Percentiles rank a stretch among this genome's conserved stretches.
Conservation (phyloP, 1,140 invertebrate species). For the Pentalonia nigronervosa region DNA sequence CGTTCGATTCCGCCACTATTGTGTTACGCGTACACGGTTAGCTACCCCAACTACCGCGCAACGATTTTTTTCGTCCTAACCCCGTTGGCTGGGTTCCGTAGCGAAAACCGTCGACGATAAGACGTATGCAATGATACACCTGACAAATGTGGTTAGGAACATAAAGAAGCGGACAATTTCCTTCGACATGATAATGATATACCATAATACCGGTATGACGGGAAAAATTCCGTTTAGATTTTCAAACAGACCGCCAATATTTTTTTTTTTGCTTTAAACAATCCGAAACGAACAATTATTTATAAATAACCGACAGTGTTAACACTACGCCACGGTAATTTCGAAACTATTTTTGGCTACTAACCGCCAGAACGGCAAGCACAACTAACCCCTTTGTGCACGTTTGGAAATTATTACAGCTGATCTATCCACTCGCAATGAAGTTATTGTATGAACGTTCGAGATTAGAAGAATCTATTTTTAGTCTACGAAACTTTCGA, state of each 20-base stretch:
- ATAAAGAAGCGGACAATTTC: neutral
- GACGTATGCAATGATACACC: neutral
- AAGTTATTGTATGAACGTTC: neutral
- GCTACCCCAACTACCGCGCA: neutral
- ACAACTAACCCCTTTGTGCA: neutral
- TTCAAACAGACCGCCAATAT: neutral
- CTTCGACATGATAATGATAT: neutral
- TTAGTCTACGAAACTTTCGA: neutral
- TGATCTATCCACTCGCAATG: neutral
- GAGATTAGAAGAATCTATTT: neutral
- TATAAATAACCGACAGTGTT: neutral
- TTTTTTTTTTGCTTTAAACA: neutral
- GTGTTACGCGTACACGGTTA: neutral
- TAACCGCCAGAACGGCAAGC: neutral
- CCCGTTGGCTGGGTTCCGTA: neutral
- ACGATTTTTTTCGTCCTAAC: neutral
- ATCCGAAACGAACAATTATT: neutral
- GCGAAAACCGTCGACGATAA: neutral
- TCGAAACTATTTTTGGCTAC: neutral
- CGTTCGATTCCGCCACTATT: neutral
- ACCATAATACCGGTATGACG: neutral
- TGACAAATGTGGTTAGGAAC: neutral
- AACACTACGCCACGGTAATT: neutral
- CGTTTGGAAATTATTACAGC: neutral
- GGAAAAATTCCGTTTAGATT: neutral